Conservation (phyloP, 1,140 invertebrate genomes). For the Tetraneura akinire region DNA sequence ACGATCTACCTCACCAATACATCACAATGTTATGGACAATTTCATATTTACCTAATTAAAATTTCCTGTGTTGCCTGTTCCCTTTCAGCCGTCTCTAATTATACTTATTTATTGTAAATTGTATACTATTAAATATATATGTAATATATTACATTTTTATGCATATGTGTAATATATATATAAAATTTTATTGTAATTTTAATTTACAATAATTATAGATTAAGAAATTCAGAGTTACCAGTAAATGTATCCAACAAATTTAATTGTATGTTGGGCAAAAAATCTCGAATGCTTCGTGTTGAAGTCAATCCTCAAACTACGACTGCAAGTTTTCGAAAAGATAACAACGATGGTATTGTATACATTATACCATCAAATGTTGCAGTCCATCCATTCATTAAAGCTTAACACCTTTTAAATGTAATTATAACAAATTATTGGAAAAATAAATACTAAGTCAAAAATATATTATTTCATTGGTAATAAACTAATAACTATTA, state of each 20-base stretch:
- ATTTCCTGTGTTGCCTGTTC: no score
- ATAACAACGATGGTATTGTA: constrained; percentile 61
- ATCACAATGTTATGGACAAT: no score
- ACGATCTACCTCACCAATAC: no score
- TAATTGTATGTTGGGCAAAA: constrained; percentile 75
- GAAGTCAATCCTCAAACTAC: constrained; percentile 65
- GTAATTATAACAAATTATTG: no score
- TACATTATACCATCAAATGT: constrained; percentile 63
- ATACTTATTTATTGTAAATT: no score
- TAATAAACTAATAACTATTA: no score
- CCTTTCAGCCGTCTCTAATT: no score
- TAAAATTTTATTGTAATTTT: neutral
- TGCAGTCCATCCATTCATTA: constrained; percentile 54
- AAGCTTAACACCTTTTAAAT: neutral
- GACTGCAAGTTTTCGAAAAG: constrained; percentile 67
- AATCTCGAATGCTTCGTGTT: constrained; percentile 66
- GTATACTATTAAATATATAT: no score
- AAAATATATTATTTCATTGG: neutral
- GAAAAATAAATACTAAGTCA: constrained; percentile 3
- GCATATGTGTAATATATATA: no score
- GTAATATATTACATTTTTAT: no score
- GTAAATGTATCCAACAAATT: constrained; percentile 68
- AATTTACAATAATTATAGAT: constrained; percentile 60
- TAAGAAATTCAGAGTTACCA: constrained; percentile 65
- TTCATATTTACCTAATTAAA: no score